Evolutionary conservation across 2,797 vertebrate species (phyloP).

Genomic region (Anguilla megastoma): DNA sequence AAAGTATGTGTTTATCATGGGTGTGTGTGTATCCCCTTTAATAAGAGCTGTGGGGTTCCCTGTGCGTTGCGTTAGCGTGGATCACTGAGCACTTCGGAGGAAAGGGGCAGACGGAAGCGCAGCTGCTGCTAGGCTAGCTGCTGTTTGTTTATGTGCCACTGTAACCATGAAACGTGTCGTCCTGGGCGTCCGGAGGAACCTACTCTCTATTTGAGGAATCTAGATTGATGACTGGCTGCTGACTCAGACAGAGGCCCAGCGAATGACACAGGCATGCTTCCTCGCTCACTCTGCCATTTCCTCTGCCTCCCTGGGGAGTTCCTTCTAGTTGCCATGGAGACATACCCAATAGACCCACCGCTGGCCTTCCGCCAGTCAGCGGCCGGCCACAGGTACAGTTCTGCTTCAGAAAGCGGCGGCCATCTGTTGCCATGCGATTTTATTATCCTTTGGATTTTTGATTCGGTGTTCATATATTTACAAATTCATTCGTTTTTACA

Average conservation of each 20-base stretch:
- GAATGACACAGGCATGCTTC: neutral
- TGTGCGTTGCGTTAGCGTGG: neutral
- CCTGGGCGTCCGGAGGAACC: neutral
- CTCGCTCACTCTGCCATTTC: slow-evolving; percentile 10
- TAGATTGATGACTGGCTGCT: slow-evolving; percentile 16
- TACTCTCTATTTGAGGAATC: slow-evolving; percentile 3
- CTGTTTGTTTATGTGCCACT: neutral
- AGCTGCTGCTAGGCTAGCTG: neutral
- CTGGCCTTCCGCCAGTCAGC: neutral
- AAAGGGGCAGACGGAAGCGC: neutral
- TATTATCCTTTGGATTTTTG: neutral
- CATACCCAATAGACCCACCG: neutral
- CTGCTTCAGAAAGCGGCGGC: neutral
- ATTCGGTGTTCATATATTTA: neutral
- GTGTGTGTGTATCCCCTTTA: neutral
- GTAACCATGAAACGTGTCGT: neutral
- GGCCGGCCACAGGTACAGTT: slow-evolving; percentile 14
- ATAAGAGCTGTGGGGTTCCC: neutral
- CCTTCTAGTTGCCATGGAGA: slow-evolving; percentile 24
- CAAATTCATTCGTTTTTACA: neutral
- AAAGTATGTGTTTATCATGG: neutral
- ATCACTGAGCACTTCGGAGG: neutral
- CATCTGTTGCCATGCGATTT: neutral
- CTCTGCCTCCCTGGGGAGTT: slow-evolving; percentile 3
- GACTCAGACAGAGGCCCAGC: slow-evolving; percentile 9